Conservation (phyloP, 2,797 vertebrate genomes). For the Dermochelys coriacea region DNA sequence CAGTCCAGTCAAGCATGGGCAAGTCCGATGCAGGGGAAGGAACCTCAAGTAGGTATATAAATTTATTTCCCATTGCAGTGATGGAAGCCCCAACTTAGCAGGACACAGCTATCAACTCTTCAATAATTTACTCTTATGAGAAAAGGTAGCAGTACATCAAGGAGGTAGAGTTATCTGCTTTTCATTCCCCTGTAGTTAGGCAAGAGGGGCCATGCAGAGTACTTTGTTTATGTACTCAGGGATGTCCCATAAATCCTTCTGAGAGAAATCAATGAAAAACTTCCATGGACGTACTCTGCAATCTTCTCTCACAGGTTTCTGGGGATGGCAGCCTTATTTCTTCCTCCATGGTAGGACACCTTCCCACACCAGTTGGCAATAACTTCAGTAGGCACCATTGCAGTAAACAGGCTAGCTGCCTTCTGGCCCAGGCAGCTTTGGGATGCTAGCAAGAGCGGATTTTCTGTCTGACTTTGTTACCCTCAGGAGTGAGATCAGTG, state of each 20-base stretch:
- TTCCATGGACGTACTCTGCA: background rate
- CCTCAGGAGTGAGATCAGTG: background rate
- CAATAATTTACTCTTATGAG: background rate
- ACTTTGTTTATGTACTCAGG: background rate
- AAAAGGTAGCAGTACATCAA: background rate
- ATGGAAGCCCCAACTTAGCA: background rate
- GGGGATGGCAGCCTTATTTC: background rate
- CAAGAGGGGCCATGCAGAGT: background rate
- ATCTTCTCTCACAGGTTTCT: background rate
- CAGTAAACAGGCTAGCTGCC: background rate
- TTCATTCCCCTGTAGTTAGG: too few species aligned
- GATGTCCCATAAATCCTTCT: background rate
- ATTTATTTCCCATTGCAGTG: too few species aligned
- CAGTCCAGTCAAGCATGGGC: too few species aligned
- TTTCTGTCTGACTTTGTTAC: background rate
- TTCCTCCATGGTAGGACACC: background rate
- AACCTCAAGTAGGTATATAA: too few species aligned
- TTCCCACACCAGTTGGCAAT: background rate
- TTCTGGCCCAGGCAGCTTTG: background rate
- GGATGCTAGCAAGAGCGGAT: background rate
- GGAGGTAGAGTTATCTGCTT: background rate
- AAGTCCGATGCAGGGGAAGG: too few species aligned
- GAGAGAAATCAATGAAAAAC: background rate
- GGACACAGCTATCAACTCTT: background rate
- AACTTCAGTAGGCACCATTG: too few species aligned